Conservation (phyloP, 2,888 invertebrate genomes). For the Oasisia sp. region DNA sequence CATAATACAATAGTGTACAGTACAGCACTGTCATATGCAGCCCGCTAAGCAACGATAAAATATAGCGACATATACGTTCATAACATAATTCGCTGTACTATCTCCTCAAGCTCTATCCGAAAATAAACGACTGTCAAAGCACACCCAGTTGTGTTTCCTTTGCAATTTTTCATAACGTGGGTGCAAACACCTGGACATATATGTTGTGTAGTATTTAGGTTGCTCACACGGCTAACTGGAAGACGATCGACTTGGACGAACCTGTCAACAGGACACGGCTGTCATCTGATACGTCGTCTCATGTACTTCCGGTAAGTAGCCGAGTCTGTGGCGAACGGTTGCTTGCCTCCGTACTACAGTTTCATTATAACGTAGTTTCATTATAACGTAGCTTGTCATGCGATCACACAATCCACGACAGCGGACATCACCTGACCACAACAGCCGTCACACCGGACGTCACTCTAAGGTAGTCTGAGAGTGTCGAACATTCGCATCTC, state of each 20-base stretch:
- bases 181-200: constrained; percentile 4
- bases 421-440: background rate
- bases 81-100: background rate
- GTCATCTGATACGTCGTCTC: background rate
- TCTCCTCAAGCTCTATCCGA: background rate
- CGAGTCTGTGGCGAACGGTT: background rate
- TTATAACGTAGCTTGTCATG: background rate
- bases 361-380: background rate
- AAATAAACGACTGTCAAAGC: background rate
- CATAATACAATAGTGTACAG: background rate
- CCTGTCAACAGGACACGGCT: background rate
- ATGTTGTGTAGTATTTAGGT: background rate
- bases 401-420: background rate
- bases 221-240: background rate
- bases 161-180: background rate
- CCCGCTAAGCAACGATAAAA: background rate
- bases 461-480: background rate
- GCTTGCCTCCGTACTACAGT: background rate
- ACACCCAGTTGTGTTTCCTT: background rate
- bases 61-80: background rate
- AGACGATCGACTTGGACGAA: background rate
- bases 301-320: background rate
- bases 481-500: background rate
- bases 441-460: background rate
- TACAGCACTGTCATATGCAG: background rate